Percentiles rank a stretch among this genome's conserved stretches.
Evolutionary conservation across 1,140 invertebrate genomes (phyloP).

Genomic region (Amyelois transitella): DNA sequence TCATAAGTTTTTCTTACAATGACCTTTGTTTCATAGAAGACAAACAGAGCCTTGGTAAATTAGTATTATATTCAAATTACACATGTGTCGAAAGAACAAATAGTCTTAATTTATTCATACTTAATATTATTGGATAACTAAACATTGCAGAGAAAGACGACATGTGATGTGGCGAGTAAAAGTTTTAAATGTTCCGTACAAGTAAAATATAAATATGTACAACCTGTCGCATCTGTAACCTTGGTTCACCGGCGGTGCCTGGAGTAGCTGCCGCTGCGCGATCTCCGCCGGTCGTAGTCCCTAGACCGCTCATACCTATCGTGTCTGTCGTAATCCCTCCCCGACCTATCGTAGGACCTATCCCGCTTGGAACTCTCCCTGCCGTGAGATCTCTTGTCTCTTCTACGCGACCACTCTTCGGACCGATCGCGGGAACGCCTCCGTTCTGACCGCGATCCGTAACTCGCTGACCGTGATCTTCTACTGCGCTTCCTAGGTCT

Average conservation of each 20-base stretch:
- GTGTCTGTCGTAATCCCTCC: slow-evolving; percentile 32
- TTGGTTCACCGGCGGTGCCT: slow-evolving; percentile 57
- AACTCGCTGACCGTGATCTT: slow-evolving; percentile 48
- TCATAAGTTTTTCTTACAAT: no score
- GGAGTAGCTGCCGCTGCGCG: slow-evolving; percentile 46
- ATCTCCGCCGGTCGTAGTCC: slow-evolving; percentile 48
- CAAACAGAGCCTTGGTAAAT: no score
- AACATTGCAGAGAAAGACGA: no score
- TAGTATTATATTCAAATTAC: no score
- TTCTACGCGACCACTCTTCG: slow-evolving; percentile 36
- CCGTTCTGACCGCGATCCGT: slow-evolving; percentile 45
- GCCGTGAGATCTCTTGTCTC: slow-evolving; percentile 49
- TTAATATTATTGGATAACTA: no score
- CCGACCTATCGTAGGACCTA: slow-evolving; percentile 14
- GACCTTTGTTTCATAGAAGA: no score
- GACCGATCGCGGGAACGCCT: slow-evolving; percentile 37
- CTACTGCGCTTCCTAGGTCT: slow-evolving; percentile 43
- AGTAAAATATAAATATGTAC: slow-evolving; percentile 47
- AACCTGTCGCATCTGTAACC: slow-evolving; percentile 57
- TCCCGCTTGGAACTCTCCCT: slow-evolving; percentile 29
- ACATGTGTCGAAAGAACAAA: no score
- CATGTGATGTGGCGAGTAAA: background rate
- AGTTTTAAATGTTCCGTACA: background rate
- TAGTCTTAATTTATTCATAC: no score
- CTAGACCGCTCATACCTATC: slow-evolving; percentile 57